phyloP scores from a whole-genome alignment of 1,140 invertebrate genomes.

The Rhopalosiphum maidis region DNA sequence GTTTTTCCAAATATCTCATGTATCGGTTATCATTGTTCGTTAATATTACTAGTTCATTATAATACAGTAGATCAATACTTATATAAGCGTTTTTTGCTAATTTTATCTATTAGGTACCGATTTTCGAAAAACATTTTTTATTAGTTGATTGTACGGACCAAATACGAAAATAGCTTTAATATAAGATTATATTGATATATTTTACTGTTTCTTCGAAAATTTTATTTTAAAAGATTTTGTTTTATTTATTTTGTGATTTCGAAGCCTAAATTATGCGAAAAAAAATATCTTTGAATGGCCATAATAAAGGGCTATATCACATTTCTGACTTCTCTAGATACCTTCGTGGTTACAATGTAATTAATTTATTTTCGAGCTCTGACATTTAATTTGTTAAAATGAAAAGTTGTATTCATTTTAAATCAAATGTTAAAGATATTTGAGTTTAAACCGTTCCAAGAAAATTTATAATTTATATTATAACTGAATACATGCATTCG shows the following conservation, averaged over 20 bases:
- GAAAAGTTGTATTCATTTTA: neutral
- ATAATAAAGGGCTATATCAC: slow-evolving; percentile 33
- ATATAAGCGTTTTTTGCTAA: neutral
- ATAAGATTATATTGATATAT: neutral
- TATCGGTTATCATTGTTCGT: neutral
- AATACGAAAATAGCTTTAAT: neutral
- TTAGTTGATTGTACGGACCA: neutral
- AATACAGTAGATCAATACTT: neutral
- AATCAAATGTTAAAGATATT: neutral
- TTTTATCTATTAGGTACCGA: neutral
- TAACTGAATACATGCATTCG: neutral
- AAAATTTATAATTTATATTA: neutral
- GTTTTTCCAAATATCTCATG: neutral
- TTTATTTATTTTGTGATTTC: slow-evolving; percentile 6
- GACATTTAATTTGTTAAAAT: neutral
- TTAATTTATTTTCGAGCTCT: neutral
- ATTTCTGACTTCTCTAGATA: neutral
- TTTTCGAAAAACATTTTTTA: neutral
- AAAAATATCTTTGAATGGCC: slow-evolving; percentile 19
- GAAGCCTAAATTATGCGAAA: slow-evolving; percentile 38
- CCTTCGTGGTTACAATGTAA: neutral
- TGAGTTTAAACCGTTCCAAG: neutral
- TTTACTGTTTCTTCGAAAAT: neutral
- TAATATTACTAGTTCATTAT: neutral
- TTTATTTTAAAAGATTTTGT: neutral